Evolutionary conservation across 2,113 vertebrate species (phyloP).

Genomic region (Siniperca knerii): DNA sequence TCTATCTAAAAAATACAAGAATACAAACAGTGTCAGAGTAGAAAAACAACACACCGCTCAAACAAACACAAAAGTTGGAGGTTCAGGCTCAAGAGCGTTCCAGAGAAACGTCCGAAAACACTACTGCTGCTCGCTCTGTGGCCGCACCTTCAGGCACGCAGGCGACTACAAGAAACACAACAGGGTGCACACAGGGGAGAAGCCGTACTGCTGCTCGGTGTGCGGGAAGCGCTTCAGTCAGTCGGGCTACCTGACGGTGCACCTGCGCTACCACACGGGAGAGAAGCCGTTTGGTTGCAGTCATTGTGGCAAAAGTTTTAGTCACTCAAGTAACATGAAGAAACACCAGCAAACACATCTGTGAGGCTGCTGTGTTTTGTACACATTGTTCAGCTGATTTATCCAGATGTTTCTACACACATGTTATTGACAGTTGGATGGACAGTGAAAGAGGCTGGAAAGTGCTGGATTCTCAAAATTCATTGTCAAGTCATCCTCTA

Average conservation of each 20-base stretch:
- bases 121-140: slow-evolving; percentile 75
- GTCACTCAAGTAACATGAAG: slow-evolving; percentile 79
- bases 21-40: background rate
- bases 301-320: slow-evolving; percentile 79
- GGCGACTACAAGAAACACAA: slow-evolving; percentile 80
- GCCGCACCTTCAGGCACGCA: slow-evolving; percentile 77
- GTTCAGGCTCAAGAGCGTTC: slow-evolving; percentile 51
- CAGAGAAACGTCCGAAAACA: slow-evolving; percentile 68
- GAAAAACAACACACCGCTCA: slow-evolving; percentile 23
- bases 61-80: slow-evolving; percentile 34
- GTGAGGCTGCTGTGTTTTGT: slow-evolving; percentile 11
- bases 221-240: slow-evolving; percentile 80
- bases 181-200: slow-evolving; percentile 78
- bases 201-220: slow-evolving; percentile 72
- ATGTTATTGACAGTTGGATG: background rate
- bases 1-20: background rate
- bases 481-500: background rate
- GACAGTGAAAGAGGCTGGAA: background rate
- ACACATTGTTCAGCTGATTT: background rate
- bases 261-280: slow-evolving; percentile 77
- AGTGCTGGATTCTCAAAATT: background rate
- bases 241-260: slow-evolving; percentile 77
- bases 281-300: slow-evolving; percentile 78
- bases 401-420: background rate
- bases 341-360: slow-evolving; percentile 74